Percentiles rank a stretch among this genome's conserved stretches.
Conservation (phyloP, 2,888 invertebrate genomes). For the Ellobium chinense region DNA sequence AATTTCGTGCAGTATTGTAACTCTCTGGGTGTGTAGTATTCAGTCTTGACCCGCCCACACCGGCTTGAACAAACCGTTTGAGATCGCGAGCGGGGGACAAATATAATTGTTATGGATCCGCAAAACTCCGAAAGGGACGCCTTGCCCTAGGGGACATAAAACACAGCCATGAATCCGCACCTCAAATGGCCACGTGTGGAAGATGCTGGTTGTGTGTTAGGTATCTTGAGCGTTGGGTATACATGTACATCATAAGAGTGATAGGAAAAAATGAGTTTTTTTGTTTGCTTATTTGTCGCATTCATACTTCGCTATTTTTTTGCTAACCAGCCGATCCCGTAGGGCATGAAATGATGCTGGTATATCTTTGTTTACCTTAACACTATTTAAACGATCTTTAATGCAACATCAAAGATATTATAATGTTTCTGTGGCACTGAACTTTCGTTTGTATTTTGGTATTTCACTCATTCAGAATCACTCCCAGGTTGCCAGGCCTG, state of each 20-base stretch:
- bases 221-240: too few relatives aligned
- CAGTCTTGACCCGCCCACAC: not conserved
- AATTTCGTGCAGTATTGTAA: not conserved
- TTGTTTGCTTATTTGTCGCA: too few relatives aligned
- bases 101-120: not conserved
- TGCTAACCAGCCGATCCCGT: too few relatives aligned
- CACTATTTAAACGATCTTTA: not conserved
- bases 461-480: not conserved
- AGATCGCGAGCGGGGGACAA: not conserved
- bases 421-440: not conserved
- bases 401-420: not conserved
- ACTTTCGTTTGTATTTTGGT: constrained; percentile 13
- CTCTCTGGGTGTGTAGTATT: not conserved
- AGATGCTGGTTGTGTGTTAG: constrained; percentile 6
- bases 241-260: too few relatives aligned
- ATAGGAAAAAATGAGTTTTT: too few relatives aligned
- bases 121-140: too few relatives aligned
- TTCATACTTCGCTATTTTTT: too few relatives aligned
- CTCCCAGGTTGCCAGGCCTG: not conserved
- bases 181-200: not conserved
- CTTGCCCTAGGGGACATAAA: too few relatives aligned
- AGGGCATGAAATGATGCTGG: too few relatives aligned
- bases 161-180: too few relatives aligned
- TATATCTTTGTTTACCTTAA: not conserved
- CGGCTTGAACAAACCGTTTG: not conserved